These are phyloP conservation scores for Plectropomus leopardus DNA, from an alignment of 2,113 vertebrate genomes.

Conservation along the genomic window DNA sequence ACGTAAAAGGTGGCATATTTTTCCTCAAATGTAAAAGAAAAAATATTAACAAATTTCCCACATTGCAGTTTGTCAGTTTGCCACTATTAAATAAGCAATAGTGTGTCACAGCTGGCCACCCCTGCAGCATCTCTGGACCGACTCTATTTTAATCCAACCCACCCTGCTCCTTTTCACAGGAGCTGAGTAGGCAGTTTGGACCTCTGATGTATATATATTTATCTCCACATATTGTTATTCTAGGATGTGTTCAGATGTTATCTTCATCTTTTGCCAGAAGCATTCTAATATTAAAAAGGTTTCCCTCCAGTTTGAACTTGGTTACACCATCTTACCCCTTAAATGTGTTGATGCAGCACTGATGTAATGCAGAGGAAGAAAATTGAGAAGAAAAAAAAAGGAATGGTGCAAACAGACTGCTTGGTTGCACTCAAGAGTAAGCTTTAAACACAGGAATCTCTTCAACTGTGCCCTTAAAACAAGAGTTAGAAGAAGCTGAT, in stretches of 20 bases:
- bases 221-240: slow-evolving; percentile 24
- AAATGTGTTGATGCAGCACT: slow-evolving; percentile 55
- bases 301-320: slow-evolving; percentile 34
- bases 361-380: slow-evolving; percentile 33
- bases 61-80: background rate
- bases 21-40: background rate
- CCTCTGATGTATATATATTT: slow-evolving; percentile 5
- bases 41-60: background rate
- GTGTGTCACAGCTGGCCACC: slow-evolving; percentile 32
- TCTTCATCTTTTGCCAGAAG: slow-evolving; percentile 41
- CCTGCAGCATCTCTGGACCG: slow-evolving; percentile 22
- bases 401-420: background rate
- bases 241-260: slow-evolving; percentile 36
- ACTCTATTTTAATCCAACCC: slow-evolving; percentile 33
- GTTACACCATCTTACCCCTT: slow-evolving; percentile 11
- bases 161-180: slow-evolving; percentile 19
- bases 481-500: slow-evolving; percentile 44
- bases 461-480: slow-evolving; percentile 28
- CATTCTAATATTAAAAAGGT: slow-evolving; percentile 46
- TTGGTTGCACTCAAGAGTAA: slow-evolving; percentile 10
- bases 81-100: slow-evolving; percentile 10
- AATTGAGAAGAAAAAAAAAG: too few species aligned
- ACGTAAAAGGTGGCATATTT: too few species aligned
- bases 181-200: slow-evolving; percentile 53
- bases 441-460: slow-evolving; percentile 29